phyloP scores from a whole-genome alignment of 2,797 vertebrate species.

The Chloroceryle amazona region DNA sequence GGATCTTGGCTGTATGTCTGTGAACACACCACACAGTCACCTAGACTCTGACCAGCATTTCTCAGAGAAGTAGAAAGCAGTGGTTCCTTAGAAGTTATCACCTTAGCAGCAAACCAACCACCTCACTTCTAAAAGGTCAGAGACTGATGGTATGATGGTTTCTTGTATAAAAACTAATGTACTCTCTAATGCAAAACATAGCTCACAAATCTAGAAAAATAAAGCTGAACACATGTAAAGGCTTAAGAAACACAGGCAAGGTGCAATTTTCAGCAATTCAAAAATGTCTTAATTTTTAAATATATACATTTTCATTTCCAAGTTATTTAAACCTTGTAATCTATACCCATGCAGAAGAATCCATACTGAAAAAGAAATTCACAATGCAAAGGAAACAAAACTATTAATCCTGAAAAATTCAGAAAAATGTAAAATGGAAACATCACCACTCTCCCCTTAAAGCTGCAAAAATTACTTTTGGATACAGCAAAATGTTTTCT shows the following conservation, averaged over 20 bases:
- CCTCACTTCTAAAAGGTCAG: background rate
- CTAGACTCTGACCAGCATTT: background rate
- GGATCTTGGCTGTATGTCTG: rapidly evolving
- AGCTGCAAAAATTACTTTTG: background rate
- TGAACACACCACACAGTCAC: background rate
- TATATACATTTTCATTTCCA: background rate
- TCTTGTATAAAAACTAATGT: background rate
- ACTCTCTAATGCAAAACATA: background rate
- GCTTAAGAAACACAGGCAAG: background rate
- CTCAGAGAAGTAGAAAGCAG: background rate
- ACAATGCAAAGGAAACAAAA: background rate
- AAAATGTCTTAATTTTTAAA: background rate
- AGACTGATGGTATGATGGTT: background rate
- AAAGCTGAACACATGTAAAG: background rate
- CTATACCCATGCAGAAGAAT: background rate
- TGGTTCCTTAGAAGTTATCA: background rate
- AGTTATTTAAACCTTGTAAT: background rate
- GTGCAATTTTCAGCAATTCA: background rate
- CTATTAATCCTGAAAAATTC: background rate
- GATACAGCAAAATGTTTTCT: background rate
- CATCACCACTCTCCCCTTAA: background rate
- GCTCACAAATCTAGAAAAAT: background rate
- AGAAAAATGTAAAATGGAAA: background rate
- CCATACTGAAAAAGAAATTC: background rate
- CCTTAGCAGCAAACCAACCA: background rate